These are phyloP conservation scores for Volucella bombylans DNA, from an alignment of 2,888 invertebrate species.

Conservation along the genomic window DNA sequence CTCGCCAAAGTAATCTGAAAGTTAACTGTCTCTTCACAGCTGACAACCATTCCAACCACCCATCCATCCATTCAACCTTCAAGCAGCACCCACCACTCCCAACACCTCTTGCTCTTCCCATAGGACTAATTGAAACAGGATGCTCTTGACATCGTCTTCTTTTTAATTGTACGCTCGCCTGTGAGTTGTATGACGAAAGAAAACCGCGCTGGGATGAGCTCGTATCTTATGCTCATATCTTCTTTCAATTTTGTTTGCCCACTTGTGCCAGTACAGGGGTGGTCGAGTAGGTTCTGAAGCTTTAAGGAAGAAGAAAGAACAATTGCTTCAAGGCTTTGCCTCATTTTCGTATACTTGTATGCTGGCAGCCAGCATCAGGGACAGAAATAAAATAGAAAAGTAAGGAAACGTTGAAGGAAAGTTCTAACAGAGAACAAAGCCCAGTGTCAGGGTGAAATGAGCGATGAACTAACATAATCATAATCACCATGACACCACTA, in stretches of 20 bases:
- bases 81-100: not conserved
- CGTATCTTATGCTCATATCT: slow-evolving; percentile 22
- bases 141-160: slow-evolving; percentile 62
- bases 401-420: slow-evolving; percentile 21
- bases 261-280: not conserved
- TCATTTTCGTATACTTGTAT: not conserved
- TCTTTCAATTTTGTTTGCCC: slow-evolving; percentile 46
- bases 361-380: not conserved
- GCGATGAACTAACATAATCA: slow-evolving; percentile 67
- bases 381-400: slow-evolving; percentile 15
- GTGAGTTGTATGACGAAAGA: slow-evolving; percentile 5
- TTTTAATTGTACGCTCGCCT: slow-evolving; percentile 43
- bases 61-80: too few relatives aligned
- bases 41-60: not conserved
- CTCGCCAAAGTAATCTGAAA: slow-evolving; percentile 42
- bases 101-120: slow-evolving; percentile 25
- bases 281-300: too few relatives aligned
- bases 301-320: slow-evolving; percentile 3
- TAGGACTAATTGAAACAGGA: slow-evolving; percentile 70
- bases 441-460: slow-evolving; percentile 66
- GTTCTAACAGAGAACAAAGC: slow-evolving; percentile 37
- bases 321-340: slow-evolving; percentile 26
- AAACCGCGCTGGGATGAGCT: not conserved
- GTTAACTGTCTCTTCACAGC: slow-evolving; percentile 37
- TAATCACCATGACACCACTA: slow-evolving; percentile 52